phyloP scores from a whole-genome alignment of 1,140 invertebrate genomes.

The Hypothenemus hampei region DNA sequence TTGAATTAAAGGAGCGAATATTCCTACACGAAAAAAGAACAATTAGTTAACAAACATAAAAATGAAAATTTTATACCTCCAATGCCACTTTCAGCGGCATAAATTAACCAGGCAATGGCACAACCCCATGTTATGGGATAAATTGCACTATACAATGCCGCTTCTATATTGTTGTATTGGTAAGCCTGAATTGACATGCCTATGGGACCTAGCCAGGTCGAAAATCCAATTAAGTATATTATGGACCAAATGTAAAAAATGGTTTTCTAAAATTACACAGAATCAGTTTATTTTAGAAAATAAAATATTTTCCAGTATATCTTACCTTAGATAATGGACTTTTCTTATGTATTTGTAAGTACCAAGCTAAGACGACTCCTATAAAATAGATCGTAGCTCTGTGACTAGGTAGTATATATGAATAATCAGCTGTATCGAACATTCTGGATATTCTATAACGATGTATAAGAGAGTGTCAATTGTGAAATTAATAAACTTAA shows the following conservation, averaged over 20 bases:
- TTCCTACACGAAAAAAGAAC: conserved; percentile 40
- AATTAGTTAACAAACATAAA: not conserved
- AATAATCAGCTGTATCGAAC: conserved; percentile 61
- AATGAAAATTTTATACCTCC: conserved; percentile 17
- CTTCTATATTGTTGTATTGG: conserved; percentile 28
- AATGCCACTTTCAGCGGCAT: conserved; percentile 23
- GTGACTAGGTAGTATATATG: conserved; percentile 65
- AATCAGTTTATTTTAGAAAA: not conserved
- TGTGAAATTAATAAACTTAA: no score
- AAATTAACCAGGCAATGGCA: conserved; percentile 27
- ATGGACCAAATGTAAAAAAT: conserved; percentile 16
- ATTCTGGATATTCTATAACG: conserved; percentile 55
- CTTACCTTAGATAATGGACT: not conserved
- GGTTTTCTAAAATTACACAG: conserved; percentile 24
- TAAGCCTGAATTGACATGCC: conserved; percentile 26
- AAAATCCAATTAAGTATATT: conserved; percentile 17
- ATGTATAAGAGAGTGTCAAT: no score
- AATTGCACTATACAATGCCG: conserved; percentile 28
- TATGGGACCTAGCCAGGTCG: conserved; percentile 27
- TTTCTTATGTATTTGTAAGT: not conserved
- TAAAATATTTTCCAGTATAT: not conserved
- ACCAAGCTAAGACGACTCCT: conserved; percentile 58
- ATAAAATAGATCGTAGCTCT: conserved; percentile 65
- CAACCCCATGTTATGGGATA: conserved; percentile 32
- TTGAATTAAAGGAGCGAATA: conserved; percentile 45